These are phyloP conservation scores for Yponomeuta sedellus DNA, from an alignment of 2,888 invertebrate species.

Conservation along the genomic window DNA sequence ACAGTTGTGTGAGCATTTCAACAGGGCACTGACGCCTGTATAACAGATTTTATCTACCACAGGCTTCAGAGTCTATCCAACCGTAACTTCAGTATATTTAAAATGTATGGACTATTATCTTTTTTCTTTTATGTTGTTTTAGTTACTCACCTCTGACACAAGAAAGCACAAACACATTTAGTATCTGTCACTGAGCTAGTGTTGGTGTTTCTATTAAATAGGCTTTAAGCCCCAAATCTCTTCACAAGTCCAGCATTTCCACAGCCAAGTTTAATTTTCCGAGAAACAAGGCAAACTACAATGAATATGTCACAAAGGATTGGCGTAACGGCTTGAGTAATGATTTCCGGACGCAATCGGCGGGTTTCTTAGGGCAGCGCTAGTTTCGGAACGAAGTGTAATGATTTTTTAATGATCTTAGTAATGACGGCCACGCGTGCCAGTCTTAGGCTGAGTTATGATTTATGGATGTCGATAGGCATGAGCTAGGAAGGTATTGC, in stretches of 20 bases:
- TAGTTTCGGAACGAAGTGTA: constrained; percentile 29
- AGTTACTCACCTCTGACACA: too few species aligned
- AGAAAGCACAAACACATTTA: too few species aligned
- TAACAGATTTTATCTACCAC: too few species aligned
- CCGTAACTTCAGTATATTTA: too few species aligned
- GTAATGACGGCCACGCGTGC: constrained; percentile 60
- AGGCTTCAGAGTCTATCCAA: too few species aligned
- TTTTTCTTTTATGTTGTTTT: too few species aligned
- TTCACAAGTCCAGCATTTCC: neutral
- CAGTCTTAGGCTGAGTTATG: constrained; percentile 16
- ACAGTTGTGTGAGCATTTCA: too few species aligned
- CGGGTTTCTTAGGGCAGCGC: neutral
- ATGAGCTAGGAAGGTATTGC: neutral
- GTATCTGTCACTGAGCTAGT: too few species aligned
- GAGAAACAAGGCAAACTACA: constrained; percentile 34
- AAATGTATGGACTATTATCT: too few species aligned
- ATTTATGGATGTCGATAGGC: constrained; percentile 25
- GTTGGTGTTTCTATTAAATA: too few species aligned
- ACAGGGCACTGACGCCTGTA: too few species aligned
- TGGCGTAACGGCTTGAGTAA: constrained; percentile 62
- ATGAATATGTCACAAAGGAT: constrained; percentile 59
- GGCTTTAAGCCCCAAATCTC: neutral
- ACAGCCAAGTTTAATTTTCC: neutral
- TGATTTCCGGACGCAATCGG: constrained; percentile 49
- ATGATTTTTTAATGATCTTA: constrained; percentile 70